A percentile compares a stretch with the other conserved stretches of the same genome.
Conservation (phyloP, 1,140 invertebrate species). For the Eurosta solidaginis region DNA sequence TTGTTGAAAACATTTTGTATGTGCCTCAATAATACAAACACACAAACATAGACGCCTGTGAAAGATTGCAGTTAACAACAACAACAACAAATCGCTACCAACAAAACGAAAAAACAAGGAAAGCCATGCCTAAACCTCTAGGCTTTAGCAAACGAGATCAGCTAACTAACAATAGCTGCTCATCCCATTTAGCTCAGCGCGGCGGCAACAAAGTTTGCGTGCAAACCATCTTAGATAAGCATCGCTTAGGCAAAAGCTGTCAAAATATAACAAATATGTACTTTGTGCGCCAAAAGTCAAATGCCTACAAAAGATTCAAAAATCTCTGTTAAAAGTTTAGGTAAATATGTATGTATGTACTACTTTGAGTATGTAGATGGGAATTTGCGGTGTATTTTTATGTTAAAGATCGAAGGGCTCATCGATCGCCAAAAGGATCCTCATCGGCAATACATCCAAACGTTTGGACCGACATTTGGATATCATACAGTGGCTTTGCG, state of each 20-base stretch:
- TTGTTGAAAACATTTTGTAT: conserved; percentile 5
- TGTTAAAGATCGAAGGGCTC: neutral
- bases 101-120: neutral
- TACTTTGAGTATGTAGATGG: neutral
- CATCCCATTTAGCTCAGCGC: neutral
- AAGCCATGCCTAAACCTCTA: neutral
- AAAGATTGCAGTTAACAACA: neutral
- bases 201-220: conserved; percentile 3
- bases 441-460: neutral
- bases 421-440: neutral
- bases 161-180: neutral
- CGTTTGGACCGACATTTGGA: neutral
- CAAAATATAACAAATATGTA: conserved; percentile 26
- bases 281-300: conserved; percentile 9
- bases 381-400: neutral
- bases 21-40: neutral
- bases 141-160: neutral
- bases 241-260: conserved; percentile 26
- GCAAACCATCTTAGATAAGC: conserved; percentile 19
- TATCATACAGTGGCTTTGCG: neutral
- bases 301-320: neutral
- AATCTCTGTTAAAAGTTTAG: neutral
- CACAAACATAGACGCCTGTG: neutral
- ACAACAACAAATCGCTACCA: neutral
- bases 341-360: neutral